phyloP scores from a whole-genome alignment of 2,113 vertebrate species.

The Triplophysa tibetana region DNA sequence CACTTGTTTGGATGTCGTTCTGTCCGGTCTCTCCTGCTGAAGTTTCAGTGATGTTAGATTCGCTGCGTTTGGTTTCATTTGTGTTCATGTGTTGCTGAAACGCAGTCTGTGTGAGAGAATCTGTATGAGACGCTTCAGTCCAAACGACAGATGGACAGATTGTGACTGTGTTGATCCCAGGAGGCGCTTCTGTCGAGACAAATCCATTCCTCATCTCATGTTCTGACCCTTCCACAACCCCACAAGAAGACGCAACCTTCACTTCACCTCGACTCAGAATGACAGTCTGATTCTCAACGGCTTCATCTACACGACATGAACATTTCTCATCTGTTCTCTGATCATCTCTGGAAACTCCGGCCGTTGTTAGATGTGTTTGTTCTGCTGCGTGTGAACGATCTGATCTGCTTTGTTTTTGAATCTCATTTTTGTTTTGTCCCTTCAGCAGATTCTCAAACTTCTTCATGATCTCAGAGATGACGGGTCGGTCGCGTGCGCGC shows the following conservation, averaged over 20 bases:
- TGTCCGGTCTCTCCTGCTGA: background rate
- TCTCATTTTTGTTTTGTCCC: slow-evolving; percentile 62
- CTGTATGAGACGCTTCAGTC: slow-evolving; percentile 9
- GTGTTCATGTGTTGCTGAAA: background rate
- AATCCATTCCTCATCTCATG: slow-evolving; percentile 41
- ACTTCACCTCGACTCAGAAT: slow-evolving; percentile 49
- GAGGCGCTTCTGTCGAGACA: slow-evolving; percentile 43
- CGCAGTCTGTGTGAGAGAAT: background rate
- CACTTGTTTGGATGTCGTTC: background rate
- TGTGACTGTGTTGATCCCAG: slow-evolving; percentile 45
- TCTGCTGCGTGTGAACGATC: slow-evolving; percentile 32
- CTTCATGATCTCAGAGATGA: slow-evolving; percentile 77
- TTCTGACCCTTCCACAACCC: slow-evolving; percentile 31
- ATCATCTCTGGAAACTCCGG: slow-evolving; percentile 2
- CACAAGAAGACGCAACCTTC: slow-evolving; percentile 33
- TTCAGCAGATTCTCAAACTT: slow-evolving; percentile 76
- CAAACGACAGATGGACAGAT: slow-evolving; percentile 51
- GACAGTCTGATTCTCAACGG: background rate
- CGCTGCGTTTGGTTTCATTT: background rate
- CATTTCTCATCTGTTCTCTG: background rate
- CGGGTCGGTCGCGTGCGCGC: slow-evolving; percentile 60
- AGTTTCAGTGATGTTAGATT: no score
- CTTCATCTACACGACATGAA: background rate
- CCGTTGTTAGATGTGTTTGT: background rate
- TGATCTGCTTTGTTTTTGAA: slow-evolving; percentile 37